Evolutionary conservation across 2,113 vertebrate genomes (phyloP), one percentile per base, ranked within the genome.

Genomic region (Albula glossodonta): DNA sequence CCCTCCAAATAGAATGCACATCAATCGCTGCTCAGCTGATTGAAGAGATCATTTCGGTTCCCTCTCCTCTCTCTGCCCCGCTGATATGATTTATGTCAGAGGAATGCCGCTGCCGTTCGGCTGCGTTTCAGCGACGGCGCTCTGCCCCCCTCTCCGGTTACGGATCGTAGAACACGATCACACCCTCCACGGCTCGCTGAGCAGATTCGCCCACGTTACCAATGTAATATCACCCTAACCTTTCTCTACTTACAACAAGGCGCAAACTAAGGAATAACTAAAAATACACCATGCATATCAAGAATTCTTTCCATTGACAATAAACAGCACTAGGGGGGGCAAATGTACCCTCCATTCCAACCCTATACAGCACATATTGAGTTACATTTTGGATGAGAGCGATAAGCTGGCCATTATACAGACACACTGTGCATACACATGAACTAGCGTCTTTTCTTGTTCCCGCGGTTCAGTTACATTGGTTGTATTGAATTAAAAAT

Each of bases 301-400:
- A 83, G 51, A 82, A 89, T 89, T 87, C 87, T 89, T 91, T 91
- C 89, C 91, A 88, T 60, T 89, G 86, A 91, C 88, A 88, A 88
- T 85, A 87, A 87, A 82, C 90, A 82, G 74, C 83, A 19, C 13
- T 1, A 3, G 63, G 2, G 22, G 4, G 22, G 22, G 7, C 4
- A 70, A n/a, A 81, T 80, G 86, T 81, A 81, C 80, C 87, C 88
- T 70, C 49, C 66, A 22, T 82, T 87, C 60, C 8, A 25, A 83
- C 83, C 83, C n/a, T 74, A 48, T 12, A 51, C 48, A 6, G 7
- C 31, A 84, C 49, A 83, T 74, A 49, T 60, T 41, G 12, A 52
- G n/a, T 52, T 31, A 78, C 50, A 17, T 84, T 74, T 74, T 31
- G 19, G 70, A 74, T 31, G 70, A 31, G 70, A 10, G 9, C n/a